Conservation (phyloP, 2,113 vertebrate species). For the Psammodynastes pulverulentus region DNA sequence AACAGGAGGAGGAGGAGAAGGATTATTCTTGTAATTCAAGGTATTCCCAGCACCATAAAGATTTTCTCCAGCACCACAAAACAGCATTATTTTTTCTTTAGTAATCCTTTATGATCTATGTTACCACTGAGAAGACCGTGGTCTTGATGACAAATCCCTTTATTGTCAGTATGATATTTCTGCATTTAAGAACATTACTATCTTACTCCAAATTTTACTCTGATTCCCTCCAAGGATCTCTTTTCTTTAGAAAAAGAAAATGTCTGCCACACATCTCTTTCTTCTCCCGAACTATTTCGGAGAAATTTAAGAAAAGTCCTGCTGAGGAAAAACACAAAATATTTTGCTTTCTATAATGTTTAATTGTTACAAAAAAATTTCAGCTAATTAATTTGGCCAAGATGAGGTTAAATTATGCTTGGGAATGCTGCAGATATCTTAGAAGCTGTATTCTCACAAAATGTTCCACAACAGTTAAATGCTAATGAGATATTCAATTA, state of each 20-base stretch:
- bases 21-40: background rate
- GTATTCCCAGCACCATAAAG: background rate
- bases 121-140: background rate
- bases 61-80: background rate
- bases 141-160: background rate
- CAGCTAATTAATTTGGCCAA: background rate
- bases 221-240: background rate
- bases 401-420: background rate
- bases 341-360: background rate
- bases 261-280: background rate
- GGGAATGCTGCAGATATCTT: background rate
- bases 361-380: background rate
- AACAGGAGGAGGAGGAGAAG: background rate
- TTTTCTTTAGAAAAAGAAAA: background rate
- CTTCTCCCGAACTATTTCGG: background rate
- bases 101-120: background rate
- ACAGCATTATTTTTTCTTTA: background rate
- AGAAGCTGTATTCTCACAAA: background rate
- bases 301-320: background rate
- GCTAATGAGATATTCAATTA: background rate
- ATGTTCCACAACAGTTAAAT: background rate
- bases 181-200: background rate
- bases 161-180: background rate
- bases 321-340: background rate
- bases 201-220: background rate